A percentile compares a stretch with the other conserved stretches of the same genome.
These are phyloP conservation scores for Globicephala melas DNA, from an alignment of 2,113 vertebrate genomes.

Conservation along the genomic window DNA sequence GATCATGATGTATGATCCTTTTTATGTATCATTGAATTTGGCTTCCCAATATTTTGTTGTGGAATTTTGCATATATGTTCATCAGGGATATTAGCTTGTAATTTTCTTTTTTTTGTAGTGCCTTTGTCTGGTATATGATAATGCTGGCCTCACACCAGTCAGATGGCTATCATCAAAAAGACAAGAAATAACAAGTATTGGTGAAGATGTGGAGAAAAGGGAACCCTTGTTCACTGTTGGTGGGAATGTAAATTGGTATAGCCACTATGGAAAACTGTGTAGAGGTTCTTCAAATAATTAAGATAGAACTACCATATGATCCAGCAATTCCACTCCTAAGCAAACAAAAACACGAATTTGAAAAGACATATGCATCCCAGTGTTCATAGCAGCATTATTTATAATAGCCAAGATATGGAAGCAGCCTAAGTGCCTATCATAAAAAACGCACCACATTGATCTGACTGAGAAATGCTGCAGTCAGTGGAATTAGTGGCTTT, in stretches of 20 bases:
- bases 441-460: constrained; percentile 7
- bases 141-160: background rate
- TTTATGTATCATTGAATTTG: background rate
- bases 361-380: background rate
- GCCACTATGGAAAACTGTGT: background rate
- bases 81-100: background rate
- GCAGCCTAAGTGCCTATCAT: background rate
- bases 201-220: background rate
- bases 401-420: background rate
- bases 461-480: constrained; percentile 66
- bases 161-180: background rate
- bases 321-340: background rate
- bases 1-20: background rate
- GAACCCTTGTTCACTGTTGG: background rate
- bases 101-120: background rate
- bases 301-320: background rate
- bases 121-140: background rate
- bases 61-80: background rate
- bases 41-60: background rate
- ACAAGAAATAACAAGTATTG: background rate
- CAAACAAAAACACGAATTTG: background rate
- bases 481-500: constrained; percentile 64
- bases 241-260: background rate
- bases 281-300: background rate
- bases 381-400: background rate